Conservation (phyloP, 2,113 vertebrate genomes). For the Protobothrops mucrosquamatus region DNA sequence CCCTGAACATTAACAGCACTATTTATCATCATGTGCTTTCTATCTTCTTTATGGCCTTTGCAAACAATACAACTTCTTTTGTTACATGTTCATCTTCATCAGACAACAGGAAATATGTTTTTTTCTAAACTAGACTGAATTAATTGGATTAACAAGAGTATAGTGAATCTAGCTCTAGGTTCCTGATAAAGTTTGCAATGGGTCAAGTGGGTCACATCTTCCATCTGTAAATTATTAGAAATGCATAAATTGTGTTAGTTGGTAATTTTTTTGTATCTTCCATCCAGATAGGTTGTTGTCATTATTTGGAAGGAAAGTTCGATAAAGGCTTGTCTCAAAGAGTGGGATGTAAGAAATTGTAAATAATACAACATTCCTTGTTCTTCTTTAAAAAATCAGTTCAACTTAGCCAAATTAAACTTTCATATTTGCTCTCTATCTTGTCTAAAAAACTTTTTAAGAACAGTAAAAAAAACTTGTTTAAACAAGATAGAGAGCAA, state of each 20-base stretch:
- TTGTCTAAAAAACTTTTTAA: background rate
- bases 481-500: no score
- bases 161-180: background rate
- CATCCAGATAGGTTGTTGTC: background rate
- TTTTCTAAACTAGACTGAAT: background rate
- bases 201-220: background rate
- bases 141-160: background rate
- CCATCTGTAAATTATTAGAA: background rate
- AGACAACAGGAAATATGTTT: background rate
- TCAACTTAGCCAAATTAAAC: background rate
- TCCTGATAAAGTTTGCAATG: background rate
- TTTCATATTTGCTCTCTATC: background rate
- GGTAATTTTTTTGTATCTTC: background rate
- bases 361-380: background rate
- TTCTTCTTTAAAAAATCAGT: background rate
- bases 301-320: background rate
- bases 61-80: background rate
- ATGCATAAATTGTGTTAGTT: background rate
- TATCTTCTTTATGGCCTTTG: background rate
- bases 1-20: background rate
- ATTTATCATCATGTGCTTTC: background rate
- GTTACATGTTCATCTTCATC: background rate
- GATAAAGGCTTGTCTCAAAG: background rate
- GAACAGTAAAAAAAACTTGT: background rate
- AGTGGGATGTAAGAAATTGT: background rate